Base-by-base conservation (phyloP, 2,888 invertebrate genomes). In the Parnassius glacialis region DNA sequence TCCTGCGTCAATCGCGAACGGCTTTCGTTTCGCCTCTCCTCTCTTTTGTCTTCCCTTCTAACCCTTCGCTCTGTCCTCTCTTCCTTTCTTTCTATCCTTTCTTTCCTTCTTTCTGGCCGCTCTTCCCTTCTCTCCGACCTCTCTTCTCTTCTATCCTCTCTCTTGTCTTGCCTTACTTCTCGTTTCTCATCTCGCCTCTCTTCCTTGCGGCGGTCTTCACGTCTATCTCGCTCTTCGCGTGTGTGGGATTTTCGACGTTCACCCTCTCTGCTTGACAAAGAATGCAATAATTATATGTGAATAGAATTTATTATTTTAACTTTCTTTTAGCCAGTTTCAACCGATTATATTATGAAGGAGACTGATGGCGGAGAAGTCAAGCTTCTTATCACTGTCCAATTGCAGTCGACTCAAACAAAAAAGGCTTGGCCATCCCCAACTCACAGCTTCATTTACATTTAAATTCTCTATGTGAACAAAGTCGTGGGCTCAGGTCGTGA, bases 1-100 rank as follows among this genome's bases (percentile, higher is more conserved):
- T 82, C 83, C 52, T 70, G 65, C 16, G 57, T 57, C 12, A 65
- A 52, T n/a, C 48, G 48, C 13, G 48, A 7, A 9, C 48, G 48
- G 48, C 16, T 13, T 9, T 13, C 48, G 0, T 12, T 48, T 48
- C 48, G 48, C 43, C 43, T 43, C 43, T 43, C 43, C 43, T 43
- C 9, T 43, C 43, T n/a, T 3, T 70, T 34, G 34, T 34, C 34
- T 34, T 34, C 34, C 34, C 34, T 34, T 34, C 7, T 7, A 34
- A 3, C 7, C 34, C 34, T 34, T 7, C 34, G 34, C 7, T 34
- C 34, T 34, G 34, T 5, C 34, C 34, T 34, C 34, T 34, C 34
- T 34, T 34, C 34, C 34, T 34, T 34, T 34, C 34, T 34, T 34
- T 55, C 43, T n/a, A 34, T 25, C 45, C 70, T 57, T 65, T 70